A percentile compares a stretch with the other conserved stretches of the same genome.
These are phyloP conservation scores for Leucopsar rothschildi DNA, from an alignment of 2,113 vertebrate genomes.

Conservation along the genomic window DNA sequence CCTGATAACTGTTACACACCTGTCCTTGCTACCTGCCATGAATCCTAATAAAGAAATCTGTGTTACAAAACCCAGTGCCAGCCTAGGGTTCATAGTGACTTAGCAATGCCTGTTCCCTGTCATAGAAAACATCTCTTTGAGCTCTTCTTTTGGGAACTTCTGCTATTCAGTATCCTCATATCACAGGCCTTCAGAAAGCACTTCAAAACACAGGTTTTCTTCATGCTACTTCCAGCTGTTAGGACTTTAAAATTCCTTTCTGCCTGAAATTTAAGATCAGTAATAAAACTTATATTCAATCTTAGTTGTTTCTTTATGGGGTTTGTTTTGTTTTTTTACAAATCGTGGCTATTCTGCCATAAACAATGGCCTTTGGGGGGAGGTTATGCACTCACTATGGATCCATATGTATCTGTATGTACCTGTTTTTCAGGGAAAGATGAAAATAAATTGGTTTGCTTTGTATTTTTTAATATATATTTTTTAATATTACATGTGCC, in stretches of 20 bases:
- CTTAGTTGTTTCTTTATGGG: background rate
- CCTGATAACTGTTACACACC: background rate
- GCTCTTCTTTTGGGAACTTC: background rate
- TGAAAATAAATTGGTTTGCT: background rate
- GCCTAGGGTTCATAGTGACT: background rate
- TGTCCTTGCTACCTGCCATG: background rate
- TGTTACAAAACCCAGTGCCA: background rate
- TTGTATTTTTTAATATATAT: background rate
- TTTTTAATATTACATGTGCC: background rate
- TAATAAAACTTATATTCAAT: background rate
- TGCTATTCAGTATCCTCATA: background rate
- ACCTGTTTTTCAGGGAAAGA: background rate
- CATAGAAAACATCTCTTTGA: background rate
- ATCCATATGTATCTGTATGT: background rate
- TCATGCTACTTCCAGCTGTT: background rate
- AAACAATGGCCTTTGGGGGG: accelerated
- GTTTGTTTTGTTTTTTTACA: background rate
- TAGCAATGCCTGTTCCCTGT: background rate
- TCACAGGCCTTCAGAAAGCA: background rate
- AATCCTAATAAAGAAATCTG: background rate
- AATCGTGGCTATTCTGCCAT: background rate
- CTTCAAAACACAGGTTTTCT: background rate
- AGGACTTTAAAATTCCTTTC: background rate
- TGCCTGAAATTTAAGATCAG: background rate
- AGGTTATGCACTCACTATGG: accelerated